These are phyloP conservation scores for Pseudonaja textilis DNA, from an alignment of 2,113 vertebrate genomes.

Conservation along the genomic window DNA sequence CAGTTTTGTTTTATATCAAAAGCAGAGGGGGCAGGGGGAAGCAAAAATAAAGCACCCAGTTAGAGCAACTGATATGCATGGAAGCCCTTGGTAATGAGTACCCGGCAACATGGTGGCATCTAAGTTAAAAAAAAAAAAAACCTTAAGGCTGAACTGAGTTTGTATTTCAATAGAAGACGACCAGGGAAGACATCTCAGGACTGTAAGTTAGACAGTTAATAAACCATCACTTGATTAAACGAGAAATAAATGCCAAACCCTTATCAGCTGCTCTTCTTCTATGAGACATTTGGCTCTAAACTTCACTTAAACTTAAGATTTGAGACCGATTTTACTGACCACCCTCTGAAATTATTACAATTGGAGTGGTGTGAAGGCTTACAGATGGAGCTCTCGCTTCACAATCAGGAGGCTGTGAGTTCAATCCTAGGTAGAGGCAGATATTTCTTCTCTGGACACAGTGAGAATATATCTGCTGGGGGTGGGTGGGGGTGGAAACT, in stretches of 20 bases:
- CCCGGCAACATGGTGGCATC: too few species aligned
- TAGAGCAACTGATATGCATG: not conserved
- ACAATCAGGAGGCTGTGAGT: too few species aligned
- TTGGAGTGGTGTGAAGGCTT: not conserved
- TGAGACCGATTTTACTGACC: not conserved
- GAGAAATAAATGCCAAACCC: not conserved
- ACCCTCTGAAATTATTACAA: not conserved
- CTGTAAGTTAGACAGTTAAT: not conserved
- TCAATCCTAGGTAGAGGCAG: too few species aligned
- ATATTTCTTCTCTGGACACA: too few species aligned
- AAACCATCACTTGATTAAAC: not conserved
- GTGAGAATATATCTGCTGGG: too few species aligned
- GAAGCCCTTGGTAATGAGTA: too few species aligned
- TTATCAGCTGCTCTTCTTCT: not conserved
- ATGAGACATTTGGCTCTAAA: not conserved
- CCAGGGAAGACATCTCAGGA: too few species aligned
- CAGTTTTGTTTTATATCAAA: not conserved
- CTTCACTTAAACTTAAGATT: not conserved
- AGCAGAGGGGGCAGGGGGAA: not conserved
- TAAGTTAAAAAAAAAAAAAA: too few species aligned
- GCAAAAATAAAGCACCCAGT: not conserved
- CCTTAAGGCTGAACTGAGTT: too few species aligned
- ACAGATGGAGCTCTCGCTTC: too few species aligned
- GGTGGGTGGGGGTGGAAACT: too few species aligned
- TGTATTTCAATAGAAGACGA: too few species aligned